Evolutionary conservation across 2,797 vertebrate species (phyloP).

Genomic region (Chaenodraco wilsoni): DNA sequence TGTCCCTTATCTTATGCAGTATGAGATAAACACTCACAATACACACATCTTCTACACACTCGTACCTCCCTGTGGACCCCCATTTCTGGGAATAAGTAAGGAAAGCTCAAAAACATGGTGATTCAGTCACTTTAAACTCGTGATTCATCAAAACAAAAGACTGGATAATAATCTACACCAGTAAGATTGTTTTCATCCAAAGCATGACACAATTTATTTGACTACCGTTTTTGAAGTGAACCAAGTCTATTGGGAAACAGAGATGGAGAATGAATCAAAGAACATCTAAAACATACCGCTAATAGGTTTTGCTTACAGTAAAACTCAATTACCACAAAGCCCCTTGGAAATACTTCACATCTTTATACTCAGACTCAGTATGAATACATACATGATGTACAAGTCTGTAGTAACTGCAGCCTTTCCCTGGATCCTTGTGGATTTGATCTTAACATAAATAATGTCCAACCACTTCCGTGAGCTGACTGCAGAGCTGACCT

Average conservation of each 20-base stretch:
- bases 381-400: neutral
- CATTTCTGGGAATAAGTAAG: constrained; percentile 63
- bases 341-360: constrained; percentile 6
- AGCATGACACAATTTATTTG: constrained; percentile 31
- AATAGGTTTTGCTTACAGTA: constrained; percentile 6
- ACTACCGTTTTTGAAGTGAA: constrained; percentile 29
- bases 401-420: constrained; percentile 12
- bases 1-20: constrained; percentile 31
- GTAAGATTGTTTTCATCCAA: constrained; percentile 12
- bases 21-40: constrained; percentile 5
- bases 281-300: neutral
- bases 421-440: constrained; percentile 31
- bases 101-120: constrained; percentile 45
- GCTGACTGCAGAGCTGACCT: constrained; percentile 30
- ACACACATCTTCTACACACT: neutral
- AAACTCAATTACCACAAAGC: constrained; percentile 10
- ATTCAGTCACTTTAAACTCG: constrained; percentile 34
- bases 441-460: constrained; percentile 57
- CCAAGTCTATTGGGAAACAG: neutral
- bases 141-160: constrained; percentile 62
- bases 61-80: constrained; percentile 22
- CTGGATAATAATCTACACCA: constrained; percentile 16
- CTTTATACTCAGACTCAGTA: constrained; percentile 7
- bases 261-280: constrained; percentile 31
- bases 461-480: constrained; percentile 45